Evolutionary conservation across 1,140 invertebrate genomes (phyloP), one percentile per base, ranked within the genome.

Genomic region (Ostrea denselamellosa): DNA sequence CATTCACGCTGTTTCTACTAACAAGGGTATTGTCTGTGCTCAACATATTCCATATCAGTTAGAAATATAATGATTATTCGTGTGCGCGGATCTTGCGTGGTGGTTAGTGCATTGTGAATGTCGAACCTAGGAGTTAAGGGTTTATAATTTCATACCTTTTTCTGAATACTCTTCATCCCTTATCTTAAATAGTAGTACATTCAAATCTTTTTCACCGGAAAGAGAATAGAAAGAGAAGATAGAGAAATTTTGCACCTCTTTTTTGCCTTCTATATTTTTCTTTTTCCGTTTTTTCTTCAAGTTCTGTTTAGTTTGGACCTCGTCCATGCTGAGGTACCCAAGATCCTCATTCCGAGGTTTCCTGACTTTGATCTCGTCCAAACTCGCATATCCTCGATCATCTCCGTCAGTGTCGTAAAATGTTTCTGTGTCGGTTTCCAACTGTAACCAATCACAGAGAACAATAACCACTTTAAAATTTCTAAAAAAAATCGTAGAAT

Each of bases 331-430:
- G 68, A 77, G 28, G 25, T 77, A 77, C 9, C 68, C 68, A 2
- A 25, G 7, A 14, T 77, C 68, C 28, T 77, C 68, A 12, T 77
- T 8, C 22, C 68, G 68, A 5, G 22, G 22, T 34, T 34, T 28
- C 28, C 25, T 25, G 68, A 14, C 25, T 5, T 25, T 9, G 25
- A 25, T 28, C 25, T 77, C 68, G 68, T 77, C 68, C 68, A 77
- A 77, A 77, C 68, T 77, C 68, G 68, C 68, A 25, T 77, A 77
- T 14, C 68, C 68, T 77, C 68, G 68, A 34, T 77, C 68, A 77
- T 77, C 68, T 77, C 68, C 68, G 8, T 77, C 68, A 2, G 68
- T 77, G 68, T 77, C 68, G 25, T 77, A 28, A 77, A 10, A 77
- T 4, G 68, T 77, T 34, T 77, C 68, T 12, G 68, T 77, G 68